These are phyloP conservation scores for Ambastaia sidthimunki DNA, from an alignment of 2,797 vertebrate species.

Conservation along the genomic window DNA sequence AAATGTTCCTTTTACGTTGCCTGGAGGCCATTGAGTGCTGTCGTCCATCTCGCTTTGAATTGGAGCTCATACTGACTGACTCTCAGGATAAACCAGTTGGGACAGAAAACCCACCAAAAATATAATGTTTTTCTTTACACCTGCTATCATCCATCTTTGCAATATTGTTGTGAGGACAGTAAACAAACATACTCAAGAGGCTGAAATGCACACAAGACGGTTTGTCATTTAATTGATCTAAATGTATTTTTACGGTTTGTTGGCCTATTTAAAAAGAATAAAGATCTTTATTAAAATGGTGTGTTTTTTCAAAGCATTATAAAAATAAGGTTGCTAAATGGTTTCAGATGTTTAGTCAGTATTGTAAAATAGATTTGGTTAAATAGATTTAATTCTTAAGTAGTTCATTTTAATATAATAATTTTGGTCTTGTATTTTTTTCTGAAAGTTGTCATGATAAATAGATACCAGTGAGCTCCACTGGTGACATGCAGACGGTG, in stretches of 20 bases:
- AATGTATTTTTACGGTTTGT: conserved; percentile 74
- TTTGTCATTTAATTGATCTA: conserved; percentile 72
- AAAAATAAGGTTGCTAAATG: neutral
- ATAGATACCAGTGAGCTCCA: too few relatives aligned
- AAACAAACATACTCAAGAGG: conserved; percentile 37
- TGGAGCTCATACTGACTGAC: conserved; percentile 38
- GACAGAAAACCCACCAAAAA: conserved; percentile 8
- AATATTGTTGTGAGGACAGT: conserved; percentile 65
- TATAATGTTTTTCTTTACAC: neutral
- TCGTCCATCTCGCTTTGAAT: conserved; percentile 19
- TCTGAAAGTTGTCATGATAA: too few relatives aligned
- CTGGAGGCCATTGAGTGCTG: conserved; percentile 16
- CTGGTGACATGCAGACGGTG: too few relatives aligned
- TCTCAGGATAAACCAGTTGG: conserved; percentile 51
- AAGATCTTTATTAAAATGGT: conserved; percentile 76
- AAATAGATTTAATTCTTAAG: too few relatives aligned
- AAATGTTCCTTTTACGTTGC: neutral
- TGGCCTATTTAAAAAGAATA: conserved; percentile 81
- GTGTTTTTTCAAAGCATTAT: neutral
- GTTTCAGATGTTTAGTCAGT: neutral
- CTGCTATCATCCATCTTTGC: conserved; percentile 28
- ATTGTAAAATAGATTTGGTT: neutral
- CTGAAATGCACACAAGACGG: conserved; percentile 76
- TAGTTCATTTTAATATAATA: neutral
- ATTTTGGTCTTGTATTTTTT: too few relatives aligned